Evolutionary conservation across 2,888 invertebrate species (phyloP).

Genomic region (Drosophila kanekoi): DNA sequence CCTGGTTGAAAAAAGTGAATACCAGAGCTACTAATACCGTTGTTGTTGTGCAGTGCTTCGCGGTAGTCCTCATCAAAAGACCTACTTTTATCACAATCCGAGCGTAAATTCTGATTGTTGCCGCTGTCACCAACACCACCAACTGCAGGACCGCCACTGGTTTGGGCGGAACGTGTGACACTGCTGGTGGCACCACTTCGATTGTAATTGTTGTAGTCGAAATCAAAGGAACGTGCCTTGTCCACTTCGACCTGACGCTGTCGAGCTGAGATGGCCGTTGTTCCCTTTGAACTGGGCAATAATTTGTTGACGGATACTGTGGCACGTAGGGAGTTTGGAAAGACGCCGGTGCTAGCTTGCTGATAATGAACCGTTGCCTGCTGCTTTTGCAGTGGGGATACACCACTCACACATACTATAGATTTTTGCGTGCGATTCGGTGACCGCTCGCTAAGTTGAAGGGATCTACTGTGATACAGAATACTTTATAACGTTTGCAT

Average conservation of each 20-base stretch:
- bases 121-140: conserved; percentile 63
- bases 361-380: conserved; percentile 45
- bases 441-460: conserved; percentile 88
- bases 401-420: conserved; percentile 78
- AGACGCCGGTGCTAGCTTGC: conserved; percentile 64
- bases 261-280: conserved; percentile 37
- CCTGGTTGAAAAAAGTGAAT: conserved; percentile 74
- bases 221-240: conserved; percentile 84
- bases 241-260: conserved; percentile 80
- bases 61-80: conserved; percentile 85
- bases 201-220: conserved; percentile 83
- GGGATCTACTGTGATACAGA: conserved; percentile 85
- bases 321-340: conserved; percentile 81
- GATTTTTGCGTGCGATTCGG: conserved; percentile 85
- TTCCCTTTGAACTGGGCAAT: conserved; percentile 35
- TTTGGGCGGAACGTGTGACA: conserved; percentile 31
- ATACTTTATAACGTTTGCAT: not conserved
- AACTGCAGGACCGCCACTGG: conserved; percentile 54
- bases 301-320: conserved; percentile 61
- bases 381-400: conserved; percentile 35
- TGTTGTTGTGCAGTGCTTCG: conserved; percentile 77
- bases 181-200: conserved; percentile 30
- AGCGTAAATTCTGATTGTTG: conserved; percentile 77
- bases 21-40: conserved; percentile 48
- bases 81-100: conserved; percentile 84